Base-by-base conservation (phyloP, 2,113 vertebrate genomes). In the Alces alces region DNA sequence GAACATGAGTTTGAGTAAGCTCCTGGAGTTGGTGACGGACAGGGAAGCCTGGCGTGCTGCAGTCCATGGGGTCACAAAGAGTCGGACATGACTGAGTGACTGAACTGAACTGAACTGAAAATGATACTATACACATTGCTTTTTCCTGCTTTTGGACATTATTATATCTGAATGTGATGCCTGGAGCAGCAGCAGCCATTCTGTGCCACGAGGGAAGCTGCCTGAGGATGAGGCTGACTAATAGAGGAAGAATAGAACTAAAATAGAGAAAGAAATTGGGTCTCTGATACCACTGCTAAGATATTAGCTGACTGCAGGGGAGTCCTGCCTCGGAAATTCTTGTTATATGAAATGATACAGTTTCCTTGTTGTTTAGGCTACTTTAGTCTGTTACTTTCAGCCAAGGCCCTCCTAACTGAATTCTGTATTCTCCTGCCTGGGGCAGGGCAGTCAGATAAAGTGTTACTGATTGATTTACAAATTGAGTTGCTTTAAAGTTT, bases 181-280 rank as follows among this genome's bases (percentile, higher is more conserved):
- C 66, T 66, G 91, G 91, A 93, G 93, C 82, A 36, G 16, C 57
- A 52, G 91, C 84, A 96, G 79, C 92, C 55, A 73, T 54, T 3
- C 39, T 80, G 33, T 82, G 82, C 57, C n/a, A 1, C 30, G 78
- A 96, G 73, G 55, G 43, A 15, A 39, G 66, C 30, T 86, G 21
- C n/a, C 36, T 14, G 43, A 94, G 12, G 60, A 43, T 6, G 36
- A 89, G 79, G 33, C 83, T 39, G 6, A 79, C 39, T 1, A 21
- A 21, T 16, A 33, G 13, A 86, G 89, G 52, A 50, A 64, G 82
- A 55, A 55, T 4, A 43, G 21, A 87, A 28, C 36, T 80, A 70
- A 86, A 61, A 55, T 25, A 28, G 25, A 70, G 39, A 45, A 47
- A 45, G 52, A 95, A 45, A n/a, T 3, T 43, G 39, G 52, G 19